phyloP scores from a whole-genome alignment of 2,888 invertebrate species.

The Hypomecis atomaria region DNA sequence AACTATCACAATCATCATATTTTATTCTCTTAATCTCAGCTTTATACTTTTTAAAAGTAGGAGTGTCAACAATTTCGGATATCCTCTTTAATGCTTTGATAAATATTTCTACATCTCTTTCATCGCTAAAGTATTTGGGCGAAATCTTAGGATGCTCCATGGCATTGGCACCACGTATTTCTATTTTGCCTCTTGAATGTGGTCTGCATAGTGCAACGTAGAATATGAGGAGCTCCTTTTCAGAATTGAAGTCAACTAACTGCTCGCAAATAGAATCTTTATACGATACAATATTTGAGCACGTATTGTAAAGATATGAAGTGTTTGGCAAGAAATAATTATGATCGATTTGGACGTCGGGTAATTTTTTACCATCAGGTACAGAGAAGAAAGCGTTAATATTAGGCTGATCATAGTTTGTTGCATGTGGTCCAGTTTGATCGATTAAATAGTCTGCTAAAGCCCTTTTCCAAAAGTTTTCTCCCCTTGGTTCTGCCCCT shows the following conservation, averaged over 20 bases:
- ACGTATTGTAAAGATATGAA: conserved; percentile 64
- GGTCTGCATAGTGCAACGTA: conserved; percentile 73
- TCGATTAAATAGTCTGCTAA: conserved; percentile 70
- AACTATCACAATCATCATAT: conserved; percentile 64
- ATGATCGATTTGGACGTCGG: conserved; percentile 77
- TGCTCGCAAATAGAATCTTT: conserved; percentile 70
- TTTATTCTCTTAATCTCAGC: conserved; percentile 68
- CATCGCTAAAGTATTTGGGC: conserved; percentile 71
- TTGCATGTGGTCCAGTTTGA: conserved; percentile 69
- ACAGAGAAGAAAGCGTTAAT: conserved; percentile 74
- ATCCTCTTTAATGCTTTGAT: conserved; percentile 65
- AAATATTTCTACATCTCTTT: conserved; percentile 66
- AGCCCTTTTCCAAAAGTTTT: conserved; percentile 68
- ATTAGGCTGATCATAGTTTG: conserved; percentile 75
- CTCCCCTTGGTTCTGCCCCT: conserved; percentile 60
- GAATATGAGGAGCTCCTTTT: conserved; percentile 70
- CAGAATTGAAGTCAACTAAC: conserved; percentile 62
- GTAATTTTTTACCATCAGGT: conserved; percentile 59
- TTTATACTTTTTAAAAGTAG: conserved; percentile 60
- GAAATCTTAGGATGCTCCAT: conserved; percentile 70
- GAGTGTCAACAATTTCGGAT: conserved; percentile 64
- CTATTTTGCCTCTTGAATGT: conserved; percentile 66
- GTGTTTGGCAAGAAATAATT: conserved; percentile 75
- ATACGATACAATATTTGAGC: conserved; percentile 62
- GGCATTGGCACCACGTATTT: conserved; percentile 59